These are phyloP conservation scores for Borostomias antarcticus DNA, from an alignment of 2,797 vertebrate genomes.

Conservation along the genomic window DNA sequence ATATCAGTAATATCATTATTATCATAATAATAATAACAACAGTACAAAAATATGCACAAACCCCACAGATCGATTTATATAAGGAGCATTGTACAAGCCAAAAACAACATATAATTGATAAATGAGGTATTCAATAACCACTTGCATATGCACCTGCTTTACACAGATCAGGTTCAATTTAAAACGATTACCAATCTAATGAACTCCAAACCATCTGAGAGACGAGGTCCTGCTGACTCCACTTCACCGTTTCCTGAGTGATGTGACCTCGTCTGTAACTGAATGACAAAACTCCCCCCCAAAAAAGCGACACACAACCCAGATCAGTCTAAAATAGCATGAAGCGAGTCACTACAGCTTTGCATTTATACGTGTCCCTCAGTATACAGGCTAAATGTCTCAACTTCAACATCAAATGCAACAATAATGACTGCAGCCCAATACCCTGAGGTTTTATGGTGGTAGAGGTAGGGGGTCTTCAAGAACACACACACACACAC, in stretches of 20 bases:
- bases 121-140: constrained; percentile 81
- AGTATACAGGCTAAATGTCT: constrained; percentile 30
- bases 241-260: constrained; percentile 77
- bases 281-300: constrained; percentile 39
- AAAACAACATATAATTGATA: constrained; percentile 74
- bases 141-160: constrained; percentile 78
- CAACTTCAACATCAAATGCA: constrained; percentile 44
- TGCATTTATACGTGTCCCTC: constrained; percentile 43
- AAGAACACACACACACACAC: constrained; percentile 26
- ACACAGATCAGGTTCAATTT: constrained; percentile 74
- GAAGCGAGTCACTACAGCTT: constrained; percentile 44
- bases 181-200: constrained; percentile 70
- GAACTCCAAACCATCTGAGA: constrained; percentile 66
- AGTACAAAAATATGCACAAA: constrained; percentile 81
- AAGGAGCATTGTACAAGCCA: constrained; percentile 78
- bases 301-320: constrained; percentile 33
- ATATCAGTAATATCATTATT: constrained; percentile 78
- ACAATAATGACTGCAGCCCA: constrained; percentile 61
- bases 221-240: constrained; percentile 68
- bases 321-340: constrained; percentile 52
- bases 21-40: constrained; percentile 74
- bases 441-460: constrained; percentile 68
- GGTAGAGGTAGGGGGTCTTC: constrained; percentile 48
- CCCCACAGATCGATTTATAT: constrained; percentile 78
- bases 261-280: constrained; percentile 68